Percentiles rank a stretch among this genome's conserved stretches.
Evolutionary conservation across 1,140 invertebrate species (phyloP).

Genomic region (Drosophila orena): DNA sequence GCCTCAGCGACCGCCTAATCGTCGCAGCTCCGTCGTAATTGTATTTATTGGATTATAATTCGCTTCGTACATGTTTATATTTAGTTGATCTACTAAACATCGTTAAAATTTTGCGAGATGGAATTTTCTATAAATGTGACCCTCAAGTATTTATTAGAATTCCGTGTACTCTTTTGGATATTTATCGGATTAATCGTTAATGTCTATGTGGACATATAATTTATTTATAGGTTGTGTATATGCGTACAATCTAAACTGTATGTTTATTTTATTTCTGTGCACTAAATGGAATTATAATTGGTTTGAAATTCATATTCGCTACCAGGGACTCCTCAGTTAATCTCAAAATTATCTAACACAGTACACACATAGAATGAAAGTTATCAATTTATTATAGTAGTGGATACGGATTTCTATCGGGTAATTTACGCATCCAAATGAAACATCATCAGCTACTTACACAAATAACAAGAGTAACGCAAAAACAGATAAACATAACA

Average conservation of each 20-base stretch:
- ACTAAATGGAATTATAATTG: constrained; percentile 39
- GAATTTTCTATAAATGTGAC: constrained; percentile 61
- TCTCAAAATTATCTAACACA: constrained; percentile 30
- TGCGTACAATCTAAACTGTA: constrained; percentile 27
- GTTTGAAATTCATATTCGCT: constrained; percentile 11
- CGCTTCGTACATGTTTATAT: constrained; percentile 41
- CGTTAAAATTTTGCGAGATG: constrained; percentile 54
- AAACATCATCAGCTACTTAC: constrained; percentile 42
- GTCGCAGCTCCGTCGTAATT: constrained; percentile 33
- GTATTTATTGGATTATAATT: constrained; percentile 48
- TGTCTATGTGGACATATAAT: constrained; percentile 45
- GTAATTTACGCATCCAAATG: constrained; percentile 30
- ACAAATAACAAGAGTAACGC: constrained; percentile 39
- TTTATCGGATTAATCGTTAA: constrained; percentile 36
- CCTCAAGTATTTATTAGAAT: constrained; percentile 52
- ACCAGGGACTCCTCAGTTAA: constrained; percentile 24
- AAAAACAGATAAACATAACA: constrained; percentile 46
- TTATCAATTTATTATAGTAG: constrained; percentile 3
- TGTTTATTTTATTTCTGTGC: constrained; percentile 35
- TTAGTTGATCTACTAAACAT: constrained; percentile 52
- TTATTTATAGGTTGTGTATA: constrained; percentile 43
- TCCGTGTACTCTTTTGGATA: constrained; percentile 27
- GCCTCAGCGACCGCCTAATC: constrained; percentile 8
- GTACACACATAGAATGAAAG: constrained; percentile 30
- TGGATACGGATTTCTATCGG: constrained; percentile 11